Evolutionary conservation across 2,113 vertebrate species (phyloP).

Genomic region (Oreocharis arfaki): DNA sequence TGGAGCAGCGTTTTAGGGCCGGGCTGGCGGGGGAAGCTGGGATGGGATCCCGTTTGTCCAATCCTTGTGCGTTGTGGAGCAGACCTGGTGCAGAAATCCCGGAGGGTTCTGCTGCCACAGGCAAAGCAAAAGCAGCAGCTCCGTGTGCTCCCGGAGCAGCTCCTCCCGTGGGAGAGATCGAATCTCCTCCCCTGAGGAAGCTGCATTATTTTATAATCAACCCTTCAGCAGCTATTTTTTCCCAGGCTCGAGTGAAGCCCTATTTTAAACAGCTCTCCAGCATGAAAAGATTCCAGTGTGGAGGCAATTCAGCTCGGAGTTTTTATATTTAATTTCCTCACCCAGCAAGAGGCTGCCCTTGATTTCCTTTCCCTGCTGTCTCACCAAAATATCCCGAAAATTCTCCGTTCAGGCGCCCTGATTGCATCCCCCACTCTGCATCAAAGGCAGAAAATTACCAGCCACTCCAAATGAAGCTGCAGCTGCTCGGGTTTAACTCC

Average conservation of each 20-base stretch:
- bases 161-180: not conserved
- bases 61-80: rapidly evolving
- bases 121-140: not conserved
- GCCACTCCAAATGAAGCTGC: constrained; percentile 36
- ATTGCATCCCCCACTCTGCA: constrained; percentile 39
- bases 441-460: constrained; percentile 42
- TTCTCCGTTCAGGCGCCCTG: constrained; percentile 31
- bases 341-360: constrained; percentile 29
- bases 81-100: not conserved
- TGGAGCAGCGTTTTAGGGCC: not conserved
- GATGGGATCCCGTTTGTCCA: not conserved
- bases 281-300: not conserved
- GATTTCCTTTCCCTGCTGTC: constrained; percentile 29
- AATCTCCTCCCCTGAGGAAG: not conserved
- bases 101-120: rapidly evolving
- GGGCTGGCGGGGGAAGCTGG: not conserved
- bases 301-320: not conserved
- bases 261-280: constrained; percentile 21
- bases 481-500: constrained; percentile 24
- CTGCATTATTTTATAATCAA: not conserved
- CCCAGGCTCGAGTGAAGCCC: not conserved
- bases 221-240: not conserved
- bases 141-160: not conserved
- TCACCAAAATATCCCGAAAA: constrained; percentile 27
- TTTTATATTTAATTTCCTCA: constrained; percentile 42